Evolutionary conservation across 2,113 vertebrate species (phyloP).

Genomic region (Pimephales promelas): DNA sequence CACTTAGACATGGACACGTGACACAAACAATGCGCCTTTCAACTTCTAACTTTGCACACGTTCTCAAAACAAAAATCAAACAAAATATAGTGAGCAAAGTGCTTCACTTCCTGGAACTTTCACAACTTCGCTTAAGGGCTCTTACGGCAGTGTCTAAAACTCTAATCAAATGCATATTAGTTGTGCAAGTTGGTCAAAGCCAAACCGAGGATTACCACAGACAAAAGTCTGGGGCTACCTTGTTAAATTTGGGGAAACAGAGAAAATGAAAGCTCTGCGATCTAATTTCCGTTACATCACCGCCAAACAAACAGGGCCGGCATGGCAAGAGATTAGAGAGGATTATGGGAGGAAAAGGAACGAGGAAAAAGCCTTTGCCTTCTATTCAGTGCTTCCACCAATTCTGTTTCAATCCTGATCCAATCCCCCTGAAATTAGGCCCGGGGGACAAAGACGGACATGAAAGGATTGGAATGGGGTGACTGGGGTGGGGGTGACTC

Average conservation of each 20-base stretch:
- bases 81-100: not conserved
- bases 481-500: constrained; percentile 51
- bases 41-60: constrained; percentile 3
- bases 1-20: not conserved
- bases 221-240: constrained; percentile 40
- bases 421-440: constrained; percentile 51
- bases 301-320: constrained; percentile 60
- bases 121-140: constrained; percentile 1
- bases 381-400: constrained; percentile 54
- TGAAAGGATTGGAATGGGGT: constrained; percentile 66
- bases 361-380: constrained; percentile 54
- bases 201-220: constrained; percentile 55
- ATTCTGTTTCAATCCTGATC: constrained; percentile 42
- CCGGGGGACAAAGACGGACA: constrained; percentile 64
- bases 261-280: constrained; percentile 48
- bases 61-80: not conserved
- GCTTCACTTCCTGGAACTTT: constrained; percentile 20
- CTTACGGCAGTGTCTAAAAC: not conserved
- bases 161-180: constrained; percentile 42
- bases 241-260: constrained; percentile 59
- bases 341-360: constrained; percentile 48
- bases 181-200: constrained; percentile 20
- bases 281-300: constrained; percentile 65
- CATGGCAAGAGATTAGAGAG: constrained; percentile 49
- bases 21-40: not conserved